Evolutionary conservation across 2,797 vertebrate species (phyloP).

Genomic region (Xiphorhynchus erythropygius): DNA sequence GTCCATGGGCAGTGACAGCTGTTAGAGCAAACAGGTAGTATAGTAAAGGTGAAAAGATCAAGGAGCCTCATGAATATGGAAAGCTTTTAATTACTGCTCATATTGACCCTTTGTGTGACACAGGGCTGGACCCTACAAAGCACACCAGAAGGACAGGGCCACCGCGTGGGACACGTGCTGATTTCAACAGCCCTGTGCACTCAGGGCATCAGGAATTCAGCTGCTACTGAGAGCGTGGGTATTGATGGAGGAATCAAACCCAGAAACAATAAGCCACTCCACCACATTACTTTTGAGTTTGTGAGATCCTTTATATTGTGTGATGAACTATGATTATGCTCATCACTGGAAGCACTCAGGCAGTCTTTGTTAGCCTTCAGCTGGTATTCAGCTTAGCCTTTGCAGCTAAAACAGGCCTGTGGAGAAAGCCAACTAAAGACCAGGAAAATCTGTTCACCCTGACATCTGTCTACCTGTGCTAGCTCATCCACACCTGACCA

Average conservation of each 20-base stretch:
- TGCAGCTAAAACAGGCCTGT: neutral
- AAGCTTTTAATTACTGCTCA: neutral
- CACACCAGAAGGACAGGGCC: neutral
- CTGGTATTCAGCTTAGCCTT: neutral
- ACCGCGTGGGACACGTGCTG: rapidly evolving
- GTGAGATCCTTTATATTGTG: neutral
- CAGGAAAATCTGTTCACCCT: neutral
- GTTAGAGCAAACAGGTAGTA: neutral
- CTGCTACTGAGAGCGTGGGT: neutral
- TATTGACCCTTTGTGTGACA: neutral
- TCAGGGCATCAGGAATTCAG: neutral
- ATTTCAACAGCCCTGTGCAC: neutral
- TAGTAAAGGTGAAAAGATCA: neutral
- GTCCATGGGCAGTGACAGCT: neutral
- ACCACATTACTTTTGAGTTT: neutral
- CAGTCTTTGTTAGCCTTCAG: neutral
- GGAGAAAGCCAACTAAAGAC: neutral
- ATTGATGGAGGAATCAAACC: neutral
- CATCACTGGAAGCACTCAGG: neutral
- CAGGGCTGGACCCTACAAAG: neutral
- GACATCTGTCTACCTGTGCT: neutral
- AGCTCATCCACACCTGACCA: neutral
- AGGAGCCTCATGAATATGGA: neutral
- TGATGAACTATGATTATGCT: neutral
- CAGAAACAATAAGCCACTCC: neutral